Conservation (phyloP, 2,113 vertebrate genomes). For the Calidris pygmaea region DNA sequence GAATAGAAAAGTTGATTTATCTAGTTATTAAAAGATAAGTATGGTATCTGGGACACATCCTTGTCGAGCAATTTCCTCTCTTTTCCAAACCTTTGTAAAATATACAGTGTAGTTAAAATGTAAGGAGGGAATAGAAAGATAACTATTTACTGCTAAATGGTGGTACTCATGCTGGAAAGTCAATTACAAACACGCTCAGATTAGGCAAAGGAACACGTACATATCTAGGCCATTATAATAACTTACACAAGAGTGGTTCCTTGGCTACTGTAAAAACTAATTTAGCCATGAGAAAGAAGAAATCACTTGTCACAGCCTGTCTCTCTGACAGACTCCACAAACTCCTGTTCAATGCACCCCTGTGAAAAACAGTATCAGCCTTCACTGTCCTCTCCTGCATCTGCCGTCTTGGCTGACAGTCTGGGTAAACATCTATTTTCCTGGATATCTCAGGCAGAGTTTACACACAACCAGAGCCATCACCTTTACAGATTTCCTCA, state of each 20-base stretch:
- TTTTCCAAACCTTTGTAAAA: slow-evolving; percentile 45
- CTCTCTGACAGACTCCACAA: not conserved
- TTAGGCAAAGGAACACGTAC: not conserved
- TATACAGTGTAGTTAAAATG: slow-evolving; percentile 17
- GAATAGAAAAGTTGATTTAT: slow-evolving; percentile 40
- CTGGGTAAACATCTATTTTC: not conserved
- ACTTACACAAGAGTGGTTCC: not conserved
- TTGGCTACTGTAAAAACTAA: not conserved
- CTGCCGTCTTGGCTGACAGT: not conserved
- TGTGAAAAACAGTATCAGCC: not conserved
- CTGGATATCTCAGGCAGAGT: not conserved
- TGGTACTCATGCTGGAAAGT: not conserved
- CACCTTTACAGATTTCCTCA: not conserved
- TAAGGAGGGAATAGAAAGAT: slow-evolving; percentile 32
- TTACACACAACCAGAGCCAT: not conserved
- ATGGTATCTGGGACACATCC: slow-evolving; percentile 46
- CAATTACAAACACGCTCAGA: not conserved
- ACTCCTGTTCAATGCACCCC: not conserved
- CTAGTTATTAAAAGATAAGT: slow-evolving; percentile 62
- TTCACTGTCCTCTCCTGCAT: not conserved
- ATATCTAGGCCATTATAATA: not conserved
- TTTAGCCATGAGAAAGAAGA: slow-evolving; percentile 16
- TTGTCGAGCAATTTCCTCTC: slow-evolving; percentile 6
- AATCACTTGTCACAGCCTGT: slow-evolving; percentile 7
- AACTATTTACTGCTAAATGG: slow-evolving; percentile 39